phyloP scores from a whole-genome alignment of 2,888 invertebrate species.

The Macrostomum cliftonense region DNA sequence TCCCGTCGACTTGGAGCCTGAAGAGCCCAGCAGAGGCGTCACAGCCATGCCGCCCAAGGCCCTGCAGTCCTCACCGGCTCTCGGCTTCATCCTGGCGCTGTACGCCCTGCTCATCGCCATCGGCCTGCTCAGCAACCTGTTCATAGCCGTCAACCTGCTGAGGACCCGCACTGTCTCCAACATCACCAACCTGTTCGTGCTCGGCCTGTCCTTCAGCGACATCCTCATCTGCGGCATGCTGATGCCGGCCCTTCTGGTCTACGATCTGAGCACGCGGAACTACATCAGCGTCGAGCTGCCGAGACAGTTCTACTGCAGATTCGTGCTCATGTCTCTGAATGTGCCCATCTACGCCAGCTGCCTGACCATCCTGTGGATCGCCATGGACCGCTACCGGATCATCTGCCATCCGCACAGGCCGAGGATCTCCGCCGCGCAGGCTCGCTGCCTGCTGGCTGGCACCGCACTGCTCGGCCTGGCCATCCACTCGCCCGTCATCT shows the following conservation, averaged over 20 bases:
- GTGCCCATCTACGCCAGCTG: constrained; percentile 9
- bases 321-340: constrained; percentile 7
- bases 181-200: constrained; percentile 11
- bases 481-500: constrained; percentile 4
- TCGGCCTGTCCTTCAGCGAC: constrained; percentile 10
- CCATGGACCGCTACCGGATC: constrained; percentile 11
- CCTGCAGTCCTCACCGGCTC: no score
- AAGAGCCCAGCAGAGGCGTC: no score
- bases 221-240: constrained; percentile 9
- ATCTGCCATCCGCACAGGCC: constrained; percentile 8
- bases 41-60: no score
- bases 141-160: constrained; percentile 5
- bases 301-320: background rate
- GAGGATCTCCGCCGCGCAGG: constrained; percentile 3
- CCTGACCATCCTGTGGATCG: constrained; percentile 10
- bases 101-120: background rate
- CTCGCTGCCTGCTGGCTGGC: constrained; percentile 1
- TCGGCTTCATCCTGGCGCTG: no score
- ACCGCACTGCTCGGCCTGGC: constrained; percentile 6
- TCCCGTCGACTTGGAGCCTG: no score
- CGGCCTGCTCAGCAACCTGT: constrained; percentile 7
- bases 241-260: constrained; percentile 9
- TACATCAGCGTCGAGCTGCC: no score
- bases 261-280: constrained; percentile 3
- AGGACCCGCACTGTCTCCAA: constrained; percentile 5